Evolutionary conservation across 2,113 vertebrate genomes (phyloP), one percentile per base, ranked within the genome.

Genomic region (Phocoena sinus): DNA sequence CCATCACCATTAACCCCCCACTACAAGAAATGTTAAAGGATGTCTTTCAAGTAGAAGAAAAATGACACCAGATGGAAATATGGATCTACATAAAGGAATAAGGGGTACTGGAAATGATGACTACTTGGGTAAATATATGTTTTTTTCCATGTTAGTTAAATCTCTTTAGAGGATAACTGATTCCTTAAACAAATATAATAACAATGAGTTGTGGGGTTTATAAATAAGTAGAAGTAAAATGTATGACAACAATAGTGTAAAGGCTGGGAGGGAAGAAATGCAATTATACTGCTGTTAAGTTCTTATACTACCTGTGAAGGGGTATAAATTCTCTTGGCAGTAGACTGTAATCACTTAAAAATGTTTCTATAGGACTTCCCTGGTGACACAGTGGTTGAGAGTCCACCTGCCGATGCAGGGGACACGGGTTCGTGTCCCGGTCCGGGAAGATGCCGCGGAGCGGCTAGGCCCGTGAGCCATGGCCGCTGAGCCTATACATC

Each of bases 141-240:
- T 80, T 94, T 85, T 84, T 53, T 53, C 28, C 18, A 89, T 84
- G 73, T 89, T 73, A 94, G 36, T 89, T 68, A 95, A 89, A 92
- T 63, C 7, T 80, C 26, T 85, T 53, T 70, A 89, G 36, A 89
- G 21, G 36, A 76, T 68, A 89, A 81, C 20, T 20, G 7, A 84
- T 67, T 68, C 17, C 50, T 94, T 83, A 56, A 92, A 26, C 60
- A 91, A 85, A 71, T 71, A 82, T 20, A 60, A 47, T 9, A 86
- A 65, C 14, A 74, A 65, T 73, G 23, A 93, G 79, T 86, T 88
- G 1, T 33, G 23, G 4, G 18, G 67, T 70, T 86, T 86, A 82
- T 87, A 90, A 70, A 76, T 82, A 95, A 41, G 28, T 62, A 85
- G 85, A 94, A 85, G 4, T 62, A 88, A 67, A 47, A 81, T 63